Evolutionary conservation across 2,888 invertebrate genomes (phyloP), one percentile per base, ranked within the genome.

Genomic region (Standfussiana lucernea): DNA sequence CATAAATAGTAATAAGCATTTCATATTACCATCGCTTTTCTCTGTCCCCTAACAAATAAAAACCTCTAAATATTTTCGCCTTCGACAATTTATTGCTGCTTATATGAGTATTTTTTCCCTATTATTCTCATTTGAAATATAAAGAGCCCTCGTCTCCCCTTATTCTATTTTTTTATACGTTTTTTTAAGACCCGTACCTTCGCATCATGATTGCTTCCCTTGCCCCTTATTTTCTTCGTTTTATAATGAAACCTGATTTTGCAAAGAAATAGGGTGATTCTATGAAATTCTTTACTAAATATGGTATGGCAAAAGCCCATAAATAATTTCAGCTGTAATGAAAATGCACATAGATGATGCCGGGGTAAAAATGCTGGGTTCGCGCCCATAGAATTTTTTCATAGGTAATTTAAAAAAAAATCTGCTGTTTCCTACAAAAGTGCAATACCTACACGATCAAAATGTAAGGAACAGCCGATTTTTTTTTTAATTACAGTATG

Each of bases 11-110:
- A 62, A 65, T 74, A 81, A 75, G 66, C 2, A 64, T 80, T 32
- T 68, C 18, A 68, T 50, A 59, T 66, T 56, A 68, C 47, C 42
- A 1, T 75, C n/a, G 1, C 61, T 62, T 80, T 74, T 42, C 35
- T 75, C 21, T 21, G 65, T 72, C 61, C 75, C 61, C 47, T 15
- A 10, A 37, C 65, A 56, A 80, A 82, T 68, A 66, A 72, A 76
- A 85, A 53, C 37, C 42, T 71, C 32, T 62, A 77, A 84, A 79
- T 73, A 79, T 62, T 74, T 74, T 56, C 50, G 40, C 62, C 73
- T 82, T 64, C 24, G 28, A 80, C 21, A 80, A 75, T 70, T 75
- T 75, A 83, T 86, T 75, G 47, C 64, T 40, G 67, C 66, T 76
- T 85, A 80, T 72, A 83, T 72, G 71, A 47, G 42, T 74, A 67